phyloP scores from a whole-genome alignment of 2,888 invertebrate genomes.

The Amorpha juglandis region DNA sequence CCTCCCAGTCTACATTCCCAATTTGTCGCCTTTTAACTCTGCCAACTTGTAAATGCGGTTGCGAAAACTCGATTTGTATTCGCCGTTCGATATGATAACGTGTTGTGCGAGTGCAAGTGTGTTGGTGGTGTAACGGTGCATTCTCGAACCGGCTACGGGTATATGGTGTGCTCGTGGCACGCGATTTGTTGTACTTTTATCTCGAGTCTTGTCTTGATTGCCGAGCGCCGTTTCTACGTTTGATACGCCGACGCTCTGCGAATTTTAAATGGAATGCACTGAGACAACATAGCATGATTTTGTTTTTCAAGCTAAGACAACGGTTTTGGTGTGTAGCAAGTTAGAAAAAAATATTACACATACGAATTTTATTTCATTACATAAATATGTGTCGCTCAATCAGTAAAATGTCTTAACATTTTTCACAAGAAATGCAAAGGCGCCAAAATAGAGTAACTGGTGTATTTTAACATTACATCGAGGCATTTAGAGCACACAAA shows the following conservation, averaged over 20 bases:
- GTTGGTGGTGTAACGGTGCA: slow-evolving; percentile 62
- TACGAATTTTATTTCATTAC: background rate
- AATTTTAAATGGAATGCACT: slow-evolving; percentile 18
- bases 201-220: slow-evolving; percentile 37
- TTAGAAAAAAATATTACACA: background rate
- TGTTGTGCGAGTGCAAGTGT: background rate
- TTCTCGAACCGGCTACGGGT: slow-evolving; percentile 50
- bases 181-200: slow-evolving; percentile 76
- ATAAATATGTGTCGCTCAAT: too few species aligned
- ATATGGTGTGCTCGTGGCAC: slow-evolving; percentile 70
- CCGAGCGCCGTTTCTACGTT: slow-evolving; percentile 17
- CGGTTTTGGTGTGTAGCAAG: background rate
- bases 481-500: background rate
- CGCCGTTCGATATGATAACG: background rate
- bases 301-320: background rate
- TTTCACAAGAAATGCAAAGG: too few species aligned
- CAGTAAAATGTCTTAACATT: too few species aligned
- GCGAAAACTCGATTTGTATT: background rate
- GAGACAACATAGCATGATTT: background rate
- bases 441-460: too few species aligned
- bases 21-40: slow-evolving; percentile 55
- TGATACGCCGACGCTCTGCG: slow-evolving; percentile 27
- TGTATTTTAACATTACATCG: background rate
- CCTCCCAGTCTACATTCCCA: slow-evolving; percentile 49
- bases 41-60: slow-evolving; percentile 30